phyloP scores from a whole-genome alignment of 2,888 invertebrate species.

The Coelinius sp. region DNA sequence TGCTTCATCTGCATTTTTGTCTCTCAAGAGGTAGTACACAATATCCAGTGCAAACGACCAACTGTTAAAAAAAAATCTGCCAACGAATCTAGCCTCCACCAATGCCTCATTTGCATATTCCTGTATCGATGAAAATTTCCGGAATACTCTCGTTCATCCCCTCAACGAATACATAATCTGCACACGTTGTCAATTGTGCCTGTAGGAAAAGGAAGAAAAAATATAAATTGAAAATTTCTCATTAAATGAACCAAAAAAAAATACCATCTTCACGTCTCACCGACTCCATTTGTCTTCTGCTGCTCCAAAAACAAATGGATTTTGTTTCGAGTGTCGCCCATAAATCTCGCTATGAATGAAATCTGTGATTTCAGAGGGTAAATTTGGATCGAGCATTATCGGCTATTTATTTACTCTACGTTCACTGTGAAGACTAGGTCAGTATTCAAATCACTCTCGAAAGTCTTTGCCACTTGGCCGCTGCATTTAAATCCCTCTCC shows the following conservation, averaged over 20 bases:
- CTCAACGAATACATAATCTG: neutral
- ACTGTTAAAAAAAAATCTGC: neutral
- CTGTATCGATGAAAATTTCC: slow-evolving; percentile 16
- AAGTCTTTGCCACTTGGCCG: neutral
- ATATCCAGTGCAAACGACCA: neutral
- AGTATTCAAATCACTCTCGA: slow-evolving; percentile 2
- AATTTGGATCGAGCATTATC: neutral
- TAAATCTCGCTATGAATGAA: neutral
- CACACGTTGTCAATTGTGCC: slow-evolving; percentile 7
- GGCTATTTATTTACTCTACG: neutral
- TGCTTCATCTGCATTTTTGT: slow-evolving; percentile 4
- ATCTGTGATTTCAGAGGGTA: neutral
- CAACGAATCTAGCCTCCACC: slow-evolving; percentile 5
- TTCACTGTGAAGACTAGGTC: neutral
- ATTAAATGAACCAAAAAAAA: neutral
- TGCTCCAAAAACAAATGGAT: neutral
- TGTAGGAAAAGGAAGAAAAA: neutral
- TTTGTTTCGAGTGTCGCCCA: neutral
- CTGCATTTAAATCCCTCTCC: neutral
- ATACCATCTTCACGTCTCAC: neutral
- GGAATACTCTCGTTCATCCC: neutral
- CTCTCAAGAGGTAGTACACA: slow-evolving; percentile 1
- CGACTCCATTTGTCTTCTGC: neutral
- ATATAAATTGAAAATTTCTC: slow-evolving; percentile 28
- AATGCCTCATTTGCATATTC: slow-evolving; percentile 11